phyloP scores from a whole-genome alignment of 2,797 vertebrate species.

The Morus bassanus region DNA sequence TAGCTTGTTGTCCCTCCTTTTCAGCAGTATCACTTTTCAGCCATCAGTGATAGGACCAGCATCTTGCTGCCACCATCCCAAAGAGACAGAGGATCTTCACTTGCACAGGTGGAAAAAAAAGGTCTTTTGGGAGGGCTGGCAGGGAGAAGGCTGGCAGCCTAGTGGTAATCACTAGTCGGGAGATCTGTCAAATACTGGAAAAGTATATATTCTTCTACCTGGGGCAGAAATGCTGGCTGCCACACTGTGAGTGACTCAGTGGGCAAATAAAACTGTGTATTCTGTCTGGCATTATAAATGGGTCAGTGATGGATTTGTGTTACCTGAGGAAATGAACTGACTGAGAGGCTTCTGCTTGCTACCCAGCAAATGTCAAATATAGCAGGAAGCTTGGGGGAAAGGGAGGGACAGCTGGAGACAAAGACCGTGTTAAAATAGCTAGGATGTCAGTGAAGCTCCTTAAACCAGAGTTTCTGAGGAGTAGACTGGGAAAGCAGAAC shows the following conservation, averaged over 20 bases:
- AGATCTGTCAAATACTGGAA: background rate
- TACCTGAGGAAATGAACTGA: slow-evolving; percentile 59
- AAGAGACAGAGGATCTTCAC: background rate
- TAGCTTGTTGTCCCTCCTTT: background rate
- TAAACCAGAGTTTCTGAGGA: background rate
- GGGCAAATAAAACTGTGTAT: slow-evolving; percentile 15
- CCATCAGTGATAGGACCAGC: background rate
- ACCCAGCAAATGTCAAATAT: slow-evolving; percentile 46
- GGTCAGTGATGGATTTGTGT: slow-evolving; percentile 55
- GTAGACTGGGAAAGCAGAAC: background rate
- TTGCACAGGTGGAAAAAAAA: background rate
- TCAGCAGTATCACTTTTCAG: background rate
- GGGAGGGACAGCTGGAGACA: background rate
- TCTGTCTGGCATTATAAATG: slow-evolving; percentile 46
- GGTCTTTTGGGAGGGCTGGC: background rate
- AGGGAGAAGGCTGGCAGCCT: background rate
- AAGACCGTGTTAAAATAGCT: background rate
- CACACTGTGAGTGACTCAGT: background rate
- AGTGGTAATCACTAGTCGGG: background rate
- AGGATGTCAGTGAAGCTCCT: background rate
- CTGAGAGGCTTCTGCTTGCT: slow-evolving; percentile 9
- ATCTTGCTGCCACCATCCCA: background rate
- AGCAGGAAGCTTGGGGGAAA: slow-evolving; percentile 30
- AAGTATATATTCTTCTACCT: background rate
- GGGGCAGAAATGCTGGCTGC: background rate